Percentiles rank a stretch among this genome's conserved stretches.
Conservation (phyloP, 1,140 invertebrate species). For the Drosophila pallidifrons region DNA sequence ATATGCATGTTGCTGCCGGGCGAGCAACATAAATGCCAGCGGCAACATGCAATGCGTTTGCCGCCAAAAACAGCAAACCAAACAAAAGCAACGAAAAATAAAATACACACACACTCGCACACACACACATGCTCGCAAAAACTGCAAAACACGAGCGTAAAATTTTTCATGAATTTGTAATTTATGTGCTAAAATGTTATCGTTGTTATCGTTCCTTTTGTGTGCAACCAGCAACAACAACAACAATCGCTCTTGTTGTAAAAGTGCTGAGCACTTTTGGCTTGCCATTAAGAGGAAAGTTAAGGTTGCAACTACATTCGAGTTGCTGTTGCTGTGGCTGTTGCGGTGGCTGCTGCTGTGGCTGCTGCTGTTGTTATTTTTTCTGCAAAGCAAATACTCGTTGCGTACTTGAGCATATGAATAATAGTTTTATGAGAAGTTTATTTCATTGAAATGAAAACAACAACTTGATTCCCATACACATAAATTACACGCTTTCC, state of each 20-base stretch:
- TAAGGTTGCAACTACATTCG: conserved; percentile 28
- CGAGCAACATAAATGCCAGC: conserved; percentile 66
- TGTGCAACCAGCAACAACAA: conserved; percentile 43
- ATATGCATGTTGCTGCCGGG: conserved; percentile 52
- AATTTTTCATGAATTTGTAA: conserved; percentile 83
- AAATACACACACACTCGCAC: neutral
- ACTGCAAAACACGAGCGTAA: conserved; percentile 76
- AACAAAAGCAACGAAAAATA: conserved; percentile 57
- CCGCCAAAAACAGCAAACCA: conserved; percentile 76
- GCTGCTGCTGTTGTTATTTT: conserved; percentile 4
- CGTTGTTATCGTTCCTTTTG: conserved; percentile 78
- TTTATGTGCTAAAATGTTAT: conserved; percentile 83
- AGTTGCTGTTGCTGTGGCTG: neutral
- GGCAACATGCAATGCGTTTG: conserved; percentile 77
- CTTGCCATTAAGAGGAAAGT: conserved; percentile 35
- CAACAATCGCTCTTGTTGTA: conserved; percentile 35
- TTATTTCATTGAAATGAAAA: conserved; percentile 40
- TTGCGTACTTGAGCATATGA: conserved; percentile 24
- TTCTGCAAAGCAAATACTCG: conserved; percentile 21
- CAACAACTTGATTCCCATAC: conserved; percentile 6
- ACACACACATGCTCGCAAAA: conserved; percentile 27
- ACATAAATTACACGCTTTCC: conserved; percentile 26
- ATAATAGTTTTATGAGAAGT: conserved; percentile 36
- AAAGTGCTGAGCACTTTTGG: conserved; percentile 55
- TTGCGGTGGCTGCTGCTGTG: neutral